Conservation (phyloP, 2,113 vertebrate species). For the Trichechus manatus region DNA sequence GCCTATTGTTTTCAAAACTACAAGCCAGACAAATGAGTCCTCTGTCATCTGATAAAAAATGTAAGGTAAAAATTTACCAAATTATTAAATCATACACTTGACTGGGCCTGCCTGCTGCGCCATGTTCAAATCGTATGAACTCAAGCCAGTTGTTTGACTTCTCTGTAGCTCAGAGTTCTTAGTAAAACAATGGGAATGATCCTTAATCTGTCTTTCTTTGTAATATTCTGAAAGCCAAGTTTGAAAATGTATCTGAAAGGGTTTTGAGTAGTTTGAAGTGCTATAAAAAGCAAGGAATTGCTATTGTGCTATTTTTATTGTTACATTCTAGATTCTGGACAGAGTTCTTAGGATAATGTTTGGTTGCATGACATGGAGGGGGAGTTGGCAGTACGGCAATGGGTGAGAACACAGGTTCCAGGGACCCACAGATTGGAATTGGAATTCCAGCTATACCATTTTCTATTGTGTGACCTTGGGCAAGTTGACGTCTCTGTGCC, state of each 20-base stretch:
- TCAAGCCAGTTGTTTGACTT: not conserved
- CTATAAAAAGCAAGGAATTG: not conserved
- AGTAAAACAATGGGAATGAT: not conserved
- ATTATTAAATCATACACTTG: not conserved
- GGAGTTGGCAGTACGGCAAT: not conserved
- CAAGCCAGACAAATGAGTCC: not conserved
- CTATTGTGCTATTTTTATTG: not conserved
- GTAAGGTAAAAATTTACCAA: not conserved
- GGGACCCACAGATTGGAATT: not conserved
- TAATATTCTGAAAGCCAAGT: not conserved
- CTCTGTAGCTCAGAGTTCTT: not conserved
- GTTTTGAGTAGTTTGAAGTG: not conserved
- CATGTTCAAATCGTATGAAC: not conserved
- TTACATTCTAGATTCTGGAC: not conserved
- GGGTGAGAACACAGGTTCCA: not conserved
- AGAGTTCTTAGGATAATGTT: not conserved
- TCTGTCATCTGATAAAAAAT: not conserved
- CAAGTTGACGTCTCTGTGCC: not conserved
- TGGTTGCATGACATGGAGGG: not conserved
- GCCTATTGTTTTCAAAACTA: conserved; percentile 27
- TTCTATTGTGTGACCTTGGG: not conserved
- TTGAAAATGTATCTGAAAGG: not conserved
- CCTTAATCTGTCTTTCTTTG: not conserved
- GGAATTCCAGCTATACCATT: no score
- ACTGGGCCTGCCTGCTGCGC: not conserved